Evolutionary conservation across 2,888 invertebrate species (phyloP).

Genomic region (Dysmachus trigonus): DNA sequence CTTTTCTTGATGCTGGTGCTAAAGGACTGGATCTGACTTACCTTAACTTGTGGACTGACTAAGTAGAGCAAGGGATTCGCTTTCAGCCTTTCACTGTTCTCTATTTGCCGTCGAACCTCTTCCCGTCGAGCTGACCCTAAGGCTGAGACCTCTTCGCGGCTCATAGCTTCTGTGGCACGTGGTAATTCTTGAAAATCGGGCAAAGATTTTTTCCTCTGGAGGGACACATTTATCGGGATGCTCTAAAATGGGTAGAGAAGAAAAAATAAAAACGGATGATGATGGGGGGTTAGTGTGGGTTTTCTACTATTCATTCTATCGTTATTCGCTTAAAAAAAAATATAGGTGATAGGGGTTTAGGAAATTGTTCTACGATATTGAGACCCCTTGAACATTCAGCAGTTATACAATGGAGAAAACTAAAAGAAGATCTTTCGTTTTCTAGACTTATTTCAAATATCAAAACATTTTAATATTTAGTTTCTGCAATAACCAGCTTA

Average conservation of each 20-base stretch:
- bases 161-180: conserved; percentile 83
- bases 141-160: conserved; percentile 93
- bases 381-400: background rate
- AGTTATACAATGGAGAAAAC: background rate
- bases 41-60: conserved; percentile 97
- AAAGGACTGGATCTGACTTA: conserved; percentile 64
- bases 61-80: conserved; percentile 95
- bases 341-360: background rate
- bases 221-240: conserved; percentile 78
- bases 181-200: conserved; percentile 92
- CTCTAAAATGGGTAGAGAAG: conserved; percentile 68
- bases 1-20: background rate
- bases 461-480: no score
- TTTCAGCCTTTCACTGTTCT: conserved; percentile 89
- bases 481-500: no score
- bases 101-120: conserved; percentile 89
- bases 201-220: conserved; percentile 95
- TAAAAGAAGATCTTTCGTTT: background rate
- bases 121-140: conserved; percentile 94
- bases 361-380: background rate
- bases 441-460: no score
- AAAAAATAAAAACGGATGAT: conserved; percentile 21
- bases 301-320: background rate
- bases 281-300: background rate
- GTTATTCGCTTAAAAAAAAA: background rate